Percentiles rank a stretch among this genome's conserved stretches.
Conservation (phyloP, 2,113 vertebrate genomes). For the Cairina moschata region DNA sequence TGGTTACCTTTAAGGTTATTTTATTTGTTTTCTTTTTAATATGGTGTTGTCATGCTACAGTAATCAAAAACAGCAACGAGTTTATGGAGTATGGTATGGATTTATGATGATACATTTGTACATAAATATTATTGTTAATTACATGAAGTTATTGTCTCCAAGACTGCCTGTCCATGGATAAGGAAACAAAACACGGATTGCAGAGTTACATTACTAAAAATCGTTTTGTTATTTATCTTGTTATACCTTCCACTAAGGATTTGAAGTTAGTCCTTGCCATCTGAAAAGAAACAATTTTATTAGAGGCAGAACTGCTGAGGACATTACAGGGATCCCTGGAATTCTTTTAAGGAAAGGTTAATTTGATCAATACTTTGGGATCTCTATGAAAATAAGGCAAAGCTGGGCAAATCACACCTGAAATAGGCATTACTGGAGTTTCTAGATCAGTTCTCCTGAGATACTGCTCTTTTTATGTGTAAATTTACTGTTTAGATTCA, state of each 20-base stretch:
- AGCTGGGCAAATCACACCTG: neutral
- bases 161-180: neutral
- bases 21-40: neutral
- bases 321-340: neutral
- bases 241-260: neutral
- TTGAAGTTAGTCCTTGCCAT: neutral
- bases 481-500: neutral
- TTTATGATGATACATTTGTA: neutral
- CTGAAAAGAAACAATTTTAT: neutral
- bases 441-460: neutral
- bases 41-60: neutral
- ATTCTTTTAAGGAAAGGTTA: neutral
- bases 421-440: neutral
- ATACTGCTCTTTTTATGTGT: neutral
- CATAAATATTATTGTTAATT: neutral
- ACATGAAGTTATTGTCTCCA: neutral
- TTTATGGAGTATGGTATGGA: neutral
- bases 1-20: neutral
- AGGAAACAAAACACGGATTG: neutral
- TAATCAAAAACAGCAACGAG: neutral
- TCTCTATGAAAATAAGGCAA: neutral
- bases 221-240: neutral
- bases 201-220: rapidly evolving
- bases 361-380: neutral
- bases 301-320: neutral